These are phyloP conservation scores for Numenius phaeopus DNA, from an alignment of 2,797 vertebrate genomes.

Conservation along the genomic window DNA sequence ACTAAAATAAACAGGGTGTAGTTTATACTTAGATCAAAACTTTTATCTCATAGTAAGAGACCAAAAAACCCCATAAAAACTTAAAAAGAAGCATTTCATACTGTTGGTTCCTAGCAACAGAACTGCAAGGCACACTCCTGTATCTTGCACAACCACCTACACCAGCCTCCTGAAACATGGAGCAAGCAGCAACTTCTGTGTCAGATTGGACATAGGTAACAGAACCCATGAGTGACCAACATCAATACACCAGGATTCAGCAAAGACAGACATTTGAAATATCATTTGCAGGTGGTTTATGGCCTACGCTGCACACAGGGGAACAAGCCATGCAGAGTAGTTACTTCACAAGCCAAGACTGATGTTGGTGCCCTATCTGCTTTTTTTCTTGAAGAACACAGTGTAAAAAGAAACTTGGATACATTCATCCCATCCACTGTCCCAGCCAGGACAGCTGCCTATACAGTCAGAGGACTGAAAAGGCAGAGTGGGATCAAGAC, in stretches of 20 bases:
- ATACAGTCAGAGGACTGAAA: not conserved
- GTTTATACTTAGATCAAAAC: not conserved
- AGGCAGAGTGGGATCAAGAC: not conserved
- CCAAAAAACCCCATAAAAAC: not conserved
- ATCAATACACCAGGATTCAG: not conserved
- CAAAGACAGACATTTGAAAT: not conserved
- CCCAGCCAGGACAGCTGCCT: not conserved
- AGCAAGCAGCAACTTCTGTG: not conserved
- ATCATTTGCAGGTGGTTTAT: not conserved
- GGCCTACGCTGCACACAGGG: not conserved
- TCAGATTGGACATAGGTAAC: not conserved
- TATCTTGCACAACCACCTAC: conserved; percentile 33
- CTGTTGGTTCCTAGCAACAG: conserved; percentile 38
- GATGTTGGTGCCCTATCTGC: not conserved
- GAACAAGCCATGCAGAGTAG: not conserved
- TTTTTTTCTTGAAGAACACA: not conserved
- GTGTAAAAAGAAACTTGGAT: not conserved
- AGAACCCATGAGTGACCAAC: not conserved
- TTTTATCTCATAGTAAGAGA: not conserved
- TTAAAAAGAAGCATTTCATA: conserved; percentile 24
- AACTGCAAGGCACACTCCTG: not conserved
- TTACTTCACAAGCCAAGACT: not conserved
- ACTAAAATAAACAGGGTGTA: not conserved
- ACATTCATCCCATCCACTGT: not conserved
- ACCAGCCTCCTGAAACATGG: not conserved